These are phyloP conservation scores for Acleris emargana DNA, from an alignment of 2,888 invertebrate species.

Conservation along the genomic window DNA sequence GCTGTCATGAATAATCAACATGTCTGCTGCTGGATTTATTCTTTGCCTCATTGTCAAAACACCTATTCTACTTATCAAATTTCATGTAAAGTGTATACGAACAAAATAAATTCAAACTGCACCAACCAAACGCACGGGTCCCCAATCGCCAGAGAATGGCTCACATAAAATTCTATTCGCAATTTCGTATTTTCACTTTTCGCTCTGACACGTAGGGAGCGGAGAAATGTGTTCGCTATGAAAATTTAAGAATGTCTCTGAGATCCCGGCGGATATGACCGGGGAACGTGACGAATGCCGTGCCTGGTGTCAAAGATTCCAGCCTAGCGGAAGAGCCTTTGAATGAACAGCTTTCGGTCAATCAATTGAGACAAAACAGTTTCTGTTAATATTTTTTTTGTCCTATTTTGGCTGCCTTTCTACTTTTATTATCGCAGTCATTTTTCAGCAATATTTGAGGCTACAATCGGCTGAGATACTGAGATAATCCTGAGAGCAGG, in stretches of 20 bases:
- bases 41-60: no score
- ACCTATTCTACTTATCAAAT: conserved; percentile 11
- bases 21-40: no score
- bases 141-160: conserved; percentile 38
- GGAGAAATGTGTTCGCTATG: conserved; percentile 57
- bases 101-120: conserved; percentile 17
- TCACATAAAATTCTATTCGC: conserved; percentile 63
- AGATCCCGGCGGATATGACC: conserved; percentile 67
- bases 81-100: background rate
- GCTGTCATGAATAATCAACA: no score
- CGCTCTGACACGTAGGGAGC: conserved; percentile 54
- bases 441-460: no score
- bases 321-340: conserved; percentile 17
- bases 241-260: conserved; percentile 73
- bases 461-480: no score
- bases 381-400: no score
- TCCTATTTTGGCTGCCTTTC: no score
- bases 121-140: conserved; percentile 17
- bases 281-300: conserved; percentile 65
- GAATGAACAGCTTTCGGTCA: background rate
- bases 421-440: no score
- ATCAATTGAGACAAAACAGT: background rate
- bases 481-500: no score
- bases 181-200: conserved; percentile 72
- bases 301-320: conserved; percentile 34